phyloP scores from a whole-genome alignment of 2,888 invertebrate species.

The Incurvaria masculella region DNA sequence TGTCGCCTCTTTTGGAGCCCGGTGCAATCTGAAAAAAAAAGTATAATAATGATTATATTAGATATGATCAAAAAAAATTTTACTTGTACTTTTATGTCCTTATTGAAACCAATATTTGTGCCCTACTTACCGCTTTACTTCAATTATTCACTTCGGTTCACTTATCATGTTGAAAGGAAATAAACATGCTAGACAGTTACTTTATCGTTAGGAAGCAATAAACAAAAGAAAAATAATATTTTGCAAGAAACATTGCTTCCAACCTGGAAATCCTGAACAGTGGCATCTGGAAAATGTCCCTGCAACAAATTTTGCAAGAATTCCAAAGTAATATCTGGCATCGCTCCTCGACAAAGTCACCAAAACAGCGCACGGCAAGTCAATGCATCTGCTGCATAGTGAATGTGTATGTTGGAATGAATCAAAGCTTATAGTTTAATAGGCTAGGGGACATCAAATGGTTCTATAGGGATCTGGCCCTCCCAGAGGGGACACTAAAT shows the following conservation, averaged over 20 bases:
- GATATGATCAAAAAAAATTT: constrained; percentile 17
- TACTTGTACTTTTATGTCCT: background rate
- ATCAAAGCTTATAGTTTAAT: no score
- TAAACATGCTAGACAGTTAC: background rate
- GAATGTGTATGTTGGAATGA: no score
- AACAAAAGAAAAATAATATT: background rate
- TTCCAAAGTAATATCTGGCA: constrained; percentile 49
- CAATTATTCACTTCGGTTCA: no score
- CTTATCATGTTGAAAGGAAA: no score
- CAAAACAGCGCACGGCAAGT: no score
- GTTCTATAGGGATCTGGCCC: no score
- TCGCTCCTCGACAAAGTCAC: no score
- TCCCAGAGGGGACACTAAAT: no score
- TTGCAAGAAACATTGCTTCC: constrained; percentile 5
- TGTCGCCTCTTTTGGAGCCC: constrained; percentile 71
- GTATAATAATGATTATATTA: constrained; percentile 23
- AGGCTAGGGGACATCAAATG: no score
- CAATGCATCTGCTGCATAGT: no score
- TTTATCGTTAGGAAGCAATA: background rate
- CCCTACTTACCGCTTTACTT: no score
- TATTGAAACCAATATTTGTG: background rate
- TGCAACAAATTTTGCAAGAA: constrained; percentile 53
- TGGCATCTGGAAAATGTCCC: constrained; percentile 54
- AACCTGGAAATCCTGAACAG: constrained; percentile 55
- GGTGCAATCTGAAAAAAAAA: constrained; percentile 53